A percentile compares a stretch with the other conserved stretches of the same genome.
These are phyloP conservation scores for Clarias macrocephalus DNA, from an alignment of 2,113 vertebrate genomes.

Conservation along the genomic window DNA sequence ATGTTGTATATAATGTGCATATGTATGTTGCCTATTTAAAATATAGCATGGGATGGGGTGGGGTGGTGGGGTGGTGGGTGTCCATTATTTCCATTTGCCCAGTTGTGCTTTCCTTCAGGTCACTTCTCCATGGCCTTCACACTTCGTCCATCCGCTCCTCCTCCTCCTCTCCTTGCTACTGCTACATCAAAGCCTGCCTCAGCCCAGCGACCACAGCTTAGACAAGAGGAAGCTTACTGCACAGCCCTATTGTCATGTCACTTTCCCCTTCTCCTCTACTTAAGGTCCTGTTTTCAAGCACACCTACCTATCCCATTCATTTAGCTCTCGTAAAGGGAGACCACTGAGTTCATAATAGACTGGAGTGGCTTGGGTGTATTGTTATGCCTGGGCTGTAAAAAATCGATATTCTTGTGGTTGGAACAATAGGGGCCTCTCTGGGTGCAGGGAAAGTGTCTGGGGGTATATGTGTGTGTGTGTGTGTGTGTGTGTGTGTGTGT, in stretches of 20 bases:
- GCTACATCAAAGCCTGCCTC: conserved; percentile 66
- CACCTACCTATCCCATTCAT: conserved; percentile 54
- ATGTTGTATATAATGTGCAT: neutral
- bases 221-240: conserved; percentile 52
- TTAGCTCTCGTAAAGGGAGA: conserved; percentile 53
- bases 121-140: conserved; percentile 60
- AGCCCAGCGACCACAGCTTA: conserved; percentile 31
- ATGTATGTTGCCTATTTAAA: conserved; percentile 19
- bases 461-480: neutral
- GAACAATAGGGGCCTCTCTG: conserved; percentile 50
- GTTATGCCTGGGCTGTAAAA: conserved; percentile 48
- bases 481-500: neutral
- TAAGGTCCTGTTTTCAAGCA: conserved; percentile 37
- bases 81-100: conserved; percentile 63
- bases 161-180: conserved; percentile 20
- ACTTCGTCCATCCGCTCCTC: conserved; percentile 13
- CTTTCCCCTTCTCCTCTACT: conserved; percentile 32
- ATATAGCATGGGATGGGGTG: neutral
- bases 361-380: conserved; percentile 48
- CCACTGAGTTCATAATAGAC: conserved; percentile 54
- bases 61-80: neutral
- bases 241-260: conserved; percentile 53
- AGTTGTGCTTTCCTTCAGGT: conserved; percentile 69
- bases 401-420: conserved; percentile 43
- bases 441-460: conserved; percentile 23